Percentiles rank a stretch among this genome's conserved stretches.
Conservation (phyloP, 2,888 invertebrate genomes). For the Aphodius sticticus region DNA sequence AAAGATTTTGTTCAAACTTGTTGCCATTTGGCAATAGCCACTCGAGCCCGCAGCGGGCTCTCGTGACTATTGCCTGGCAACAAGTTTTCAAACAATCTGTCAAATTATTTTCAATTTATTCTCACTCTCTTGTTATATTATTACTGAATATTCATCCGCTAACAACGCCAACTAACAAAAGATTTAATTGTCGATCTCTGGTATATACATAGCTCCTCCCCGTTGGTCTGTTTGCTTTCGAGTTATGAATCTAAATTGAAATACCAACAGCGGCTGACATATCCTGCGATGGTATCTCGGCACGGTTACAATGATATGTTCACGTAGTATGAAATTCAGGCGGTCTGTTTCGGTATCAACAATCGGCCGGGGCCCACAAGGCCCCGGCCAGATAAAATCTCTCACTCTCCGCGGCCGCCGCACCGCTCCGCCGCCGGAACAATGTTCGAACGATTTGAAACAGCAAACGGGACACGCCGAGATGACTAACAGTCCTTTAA, state of each 20-base stretch:
- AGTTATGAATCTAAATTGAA: constrained; percentile 4
- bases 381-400: neutral
- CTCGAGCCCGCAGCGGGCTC: no score
- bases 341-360: neutral
- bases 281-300: neutral
- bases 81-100: no score
- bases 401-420: neutral
- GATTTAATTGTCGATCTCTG: constrained; percentile 27
- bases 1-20: no score
- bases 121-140: no score
- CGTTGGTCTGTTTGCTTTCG: neutral
- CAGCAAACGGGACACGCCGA: neutral
- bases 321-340: constrained; percentile 4
- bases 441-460: neutral
- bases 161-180: neutral
- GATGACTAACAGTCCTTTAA: neutral
- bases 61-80: no score
- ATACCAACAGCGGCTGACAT: neutral
- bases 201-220: constrained; percentile 8
- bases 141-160: neutral
- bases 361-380: neutral
- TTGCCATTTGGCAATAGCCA: no score
- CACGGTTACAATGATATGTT: neutral
- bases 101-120: no score
- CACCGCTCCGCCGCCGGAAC: neutral